phyloP scores from a whole-genome alignment of 23 tunicate genomes.

The Trididemnum clinides region DNA sequence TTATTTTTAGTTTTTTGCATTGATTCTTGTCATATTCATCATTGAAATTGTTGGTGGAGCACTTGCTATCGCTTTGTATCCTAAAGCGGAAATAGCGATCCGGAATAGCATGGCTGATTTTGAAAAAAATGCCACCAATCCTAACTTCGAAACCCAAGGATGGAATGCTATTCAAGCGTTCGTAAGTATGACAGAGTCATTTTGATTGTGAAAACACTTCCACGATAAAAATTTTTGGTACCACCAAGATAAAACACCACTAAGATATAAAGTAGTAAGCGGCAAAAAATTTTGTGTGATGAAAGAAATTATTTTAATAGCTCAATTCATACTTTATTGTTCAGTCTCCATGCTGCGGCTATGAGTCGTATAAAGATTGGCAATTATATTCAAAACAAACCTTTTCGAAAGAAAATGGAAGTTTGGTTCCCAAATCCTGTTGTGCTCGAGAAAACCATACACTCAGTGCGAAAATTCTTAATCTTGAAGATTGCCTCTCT shows the following conservation, averaged over 20 bases:
- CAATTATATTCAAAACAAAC: background rate
- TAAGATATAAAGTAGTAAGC: too few species aligned
- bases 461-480: background rate
- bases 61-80: constrained; percentile 58
- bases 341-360: constrained; percentile 89
- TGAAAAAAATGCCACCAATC: background rate
- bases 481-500: constrained; percentile 4
- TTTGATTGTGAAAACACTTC: background rate
- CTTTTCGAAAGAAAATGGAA: background rate
- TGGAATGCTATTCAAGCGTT: constrained; percentile 68
- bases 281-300: too few species aligned
- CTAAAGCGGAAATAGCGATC: background rate
- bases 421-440: constrained; percentile 26
- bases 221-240: too few species aligned
- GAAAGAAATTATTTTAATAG: too few species aligned
- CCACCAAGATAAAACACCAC: too few species aligned
- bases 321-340: too few species aligned
- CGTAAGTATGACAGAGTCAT: background rate
- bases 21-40: constrained; percentile 77
- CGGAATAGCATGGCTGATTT: constrained; percentile 4
- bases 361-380: constrained; percentile 40
- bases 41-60: constrained; percentile 72
- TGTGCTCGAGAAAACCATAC: constrained; percentile 1
- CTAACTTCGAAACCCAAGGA: constrained; percentile 34
- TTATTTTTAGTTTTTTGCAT: constrained; percentile 68